Evolutionary conservation across 2,113 vertebrate species (phyloP), one percentile per base, ranked within the genome.

Genomic region (Morone chrysops): DNA sequence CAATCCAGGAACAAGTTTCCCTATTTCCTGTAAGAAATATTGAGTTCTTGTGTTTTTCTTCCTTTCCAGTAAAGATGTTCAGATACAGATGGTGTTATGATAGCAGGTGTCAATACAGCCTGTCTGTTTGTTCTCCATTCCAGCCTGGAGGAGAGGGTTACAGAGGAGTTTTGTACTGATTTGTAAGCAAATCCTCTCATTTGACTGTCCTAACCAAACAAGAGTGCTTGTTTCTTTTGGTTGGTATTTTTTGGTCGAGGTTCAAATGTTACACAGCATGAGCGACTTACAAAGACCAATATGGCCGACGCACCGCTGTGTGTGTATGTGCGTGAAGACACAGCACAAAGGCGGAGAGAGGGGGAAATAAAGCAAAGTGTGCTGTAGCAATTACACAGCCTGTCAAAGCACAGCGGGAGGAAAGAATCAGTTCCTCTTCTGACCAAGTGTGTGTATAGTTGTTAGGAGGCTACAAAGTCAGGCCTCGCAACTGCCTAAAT

Each of bases 351-450:
- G 73, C 43, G 10, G 54, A 83, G 72, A 38, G 68, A 60, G 50
- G 70, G 38, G 61, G 10, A 78, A 78, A 81, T 86, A 80, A 86
- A 89, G 81, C 47, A 56, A 22, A 87, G 76, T 61, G 85, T 66
- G 47, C 54, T 70, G 77, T 56, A 72, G 83, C 74, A 86, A 89
- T 88, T 89, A 88, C 82, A 79, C 84, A 80, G 80, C 65, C 74
- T 85, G 83, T 86, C 76, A 88, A 85, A 86, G 80, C 48, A 31
- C 51, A 2, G 59, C 6, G 20, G 68, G 76, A 87, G 66, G 73
- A 87, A 84, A 80, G 48, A 61, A 68, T 38, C 0, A 47, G 40
- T 63, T 82, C 80, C 43, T 80, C 43, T 61, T 41, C 83, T 79
- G 25, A 71, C 45, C 7, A 14, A 22, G 68, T 40, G 75, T 41